Base-by-base conservation (phyloP, 2,113 vertebrate species). In the Pterocles orientalis region DNA sequence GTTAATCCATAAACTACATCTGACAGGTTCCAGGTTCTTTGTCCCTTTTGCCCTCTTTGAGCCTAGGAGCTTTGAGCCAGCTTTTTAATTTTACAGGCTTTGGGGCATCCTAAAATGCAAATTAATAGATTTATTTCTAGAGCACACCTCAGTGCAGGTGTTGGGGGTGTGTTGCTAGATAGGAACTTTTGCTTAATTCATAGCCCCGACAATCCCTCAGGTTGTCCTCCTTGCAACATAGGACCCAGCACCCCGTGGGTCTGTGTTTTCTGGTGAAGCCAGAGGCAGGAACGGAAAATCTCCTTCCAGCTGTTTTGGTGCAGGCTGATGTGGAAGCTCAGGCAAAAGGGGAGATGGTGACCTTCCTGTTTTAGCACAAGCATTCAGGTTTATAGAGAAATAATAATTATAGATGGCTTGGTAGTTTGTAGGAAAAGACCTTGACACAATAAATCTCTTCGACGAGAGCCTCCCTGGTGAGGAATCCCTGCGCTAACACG, bases 401-500 rank as follows among this genome's bases (percentile, higher is more conserved):
- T 53, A 60, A 60, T 87, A 45, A 39, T 79, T 86, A 18, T 34
- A 64, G 29, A 21, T 60, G 69, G n/a, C 48, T 84, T 61, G 71
- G 53, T 48, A 6, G 47, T 73, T 84, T 48, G 57, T 62, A 56
- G 34, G 71, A 36, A 43, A 88, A 71, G 76, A 65, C 85, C 90
- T 92, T 82, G 81, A 48, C 69, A 64, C 56, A 84, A 14, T 89
- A 87, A 91, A 91, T 94, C 86, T 92, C 76, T 91, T 33, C 56
- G 60, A 4, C 15, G 25, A 18, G 72, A 82, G 39, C 56, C 29
- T 75, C 43, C 68, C 36, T 41, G 25, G 33, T 9, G 18, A 39
- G 61, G 73, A 84, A 51, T 91, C 56, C 34, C 33, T 57, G 0
- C 31, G 14, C 45, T 68, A 15, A 56, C 9, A 0, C 3, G 25